Evolutionary conservation across 2,888 invertebrate species (phyloP), one percentile per base, ranked within the genome.

Genomic region (Achlya flavicornis): DNA sequence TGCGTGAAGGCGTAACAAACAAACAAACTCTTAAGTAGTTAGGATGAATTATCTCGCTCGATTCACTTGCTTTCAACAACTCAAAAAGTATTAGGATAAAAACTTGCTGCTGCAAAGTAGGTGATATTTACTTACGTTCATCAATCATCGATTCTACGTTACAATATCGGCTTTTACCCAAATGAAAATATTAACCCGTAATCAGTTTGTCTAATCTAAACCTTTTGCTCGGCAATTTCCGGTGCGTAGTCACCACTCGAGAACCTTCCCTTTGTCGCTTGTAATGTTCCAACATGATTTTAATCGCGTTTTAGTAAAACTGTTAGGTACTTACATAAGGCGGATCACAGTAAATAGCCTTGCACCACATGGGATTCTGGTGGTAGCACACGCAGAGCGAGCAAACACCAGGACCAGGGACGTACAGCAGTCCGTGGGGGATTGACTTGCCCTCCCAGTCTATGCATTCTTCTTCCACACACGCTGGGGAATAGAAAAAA

Each of bases 331-430:
- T 96, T 84, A 97, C 97, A 89, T 97, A 97, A 74, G 97, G 97
- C 64, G 97, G 97, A 86, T 97, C 96, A 88, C 97, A 97, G 91
- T 96, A 97, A 81, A 97, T 97, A 62, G 97, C 97, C 89, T 97
- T 96, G 88, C 97, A 97, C 97, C 97, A 97, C 95, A 96, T 96
- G 61, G 97, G 97, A 83, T 97, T 95, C 38, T 96, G 96, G 90
- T 97, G 97, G 92, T 97, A 97, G 90, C 97, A 97, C 63, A 97
- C 97, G 85, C 97, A 97, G 72, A 97, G 95, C 66, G 97, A 97
- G 87, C 97, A 97, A 63, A 97, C 97, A 6, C 97, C 96, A 7
- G 97, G 97, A 62, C 97, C 97, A 12, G 97, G 97, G 70, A 97
- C 97, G 89, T 97, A 97, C 63, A 97, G 94, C 77, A 97, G 94